phyloP scores from a whole-genome alignment of 2,797 vertebrate species.

The Amblyopsis hoosieri region DNA sequence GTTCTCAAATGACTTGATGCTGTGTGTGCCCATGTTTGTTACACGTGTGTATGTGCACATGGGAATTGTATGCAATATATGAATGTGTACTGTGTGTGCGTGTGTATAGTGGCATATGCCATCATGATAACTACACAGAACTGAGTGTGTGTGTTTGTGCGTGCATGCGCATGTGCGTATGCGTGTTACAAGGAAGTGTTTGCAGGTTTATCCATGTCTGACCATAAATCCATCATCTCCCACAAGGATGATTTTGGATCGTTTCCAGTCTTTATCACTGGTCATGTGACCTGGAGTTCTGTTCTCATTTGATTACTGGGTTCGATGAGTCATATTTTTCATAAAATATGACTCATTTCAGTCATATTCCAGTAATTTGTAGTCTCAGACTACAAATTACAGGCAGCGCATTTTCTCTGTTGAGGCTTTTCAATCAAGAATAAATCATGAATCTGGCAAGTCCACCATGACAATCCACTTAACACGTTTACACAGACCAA shows the following conservation, averaged over 20 bases:
- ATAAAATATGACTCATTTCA: too few species aligned
- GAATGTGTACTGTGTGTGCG: constrained; percentile 43
- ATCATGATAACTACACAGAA: neutral
- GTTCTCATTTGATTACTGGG: too few species aligned
- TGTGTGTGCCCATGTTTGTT: constrained; percentile 2
- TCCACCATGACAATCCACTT: constrained; percentile 51
- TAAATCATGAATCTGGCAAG: constrained; percentile 64
- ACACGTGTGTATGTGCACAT: neutral
- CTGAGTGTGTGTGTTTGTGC: too few species aligned
- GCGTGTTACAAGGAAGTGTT: neutral
- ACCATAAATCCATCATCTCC: constrained; percentile 29
- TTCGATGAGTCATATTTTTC: too few species aligned
- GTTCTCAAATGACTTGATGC: constrained; percentile 45
- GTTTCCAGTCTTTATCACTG: too few species aligned
- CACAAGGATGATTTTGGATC: constrained; percentile 38
- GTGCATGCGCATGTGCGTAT: too few species aligned
- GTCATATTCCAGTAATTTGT: too few species aligned
- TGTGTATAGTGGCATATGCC: neutral
- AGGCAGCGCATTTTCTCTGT: constrained; percentile 53
- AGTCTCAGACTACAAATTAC: constrained; percentile 57
- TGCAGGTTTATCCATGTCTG: constrained; percentile 22
- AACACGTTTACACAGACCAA: constrained; percentile 33
- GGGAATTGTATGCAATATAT: neutral
- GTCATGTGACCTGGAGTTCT: too few species aligned
- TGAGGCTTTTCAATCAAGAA: constrained; percentile 57